phyloP scores from a whole-genome alignment of 2,113 vertebrate species.

The Chelonoidis abingdonii region DNA sequence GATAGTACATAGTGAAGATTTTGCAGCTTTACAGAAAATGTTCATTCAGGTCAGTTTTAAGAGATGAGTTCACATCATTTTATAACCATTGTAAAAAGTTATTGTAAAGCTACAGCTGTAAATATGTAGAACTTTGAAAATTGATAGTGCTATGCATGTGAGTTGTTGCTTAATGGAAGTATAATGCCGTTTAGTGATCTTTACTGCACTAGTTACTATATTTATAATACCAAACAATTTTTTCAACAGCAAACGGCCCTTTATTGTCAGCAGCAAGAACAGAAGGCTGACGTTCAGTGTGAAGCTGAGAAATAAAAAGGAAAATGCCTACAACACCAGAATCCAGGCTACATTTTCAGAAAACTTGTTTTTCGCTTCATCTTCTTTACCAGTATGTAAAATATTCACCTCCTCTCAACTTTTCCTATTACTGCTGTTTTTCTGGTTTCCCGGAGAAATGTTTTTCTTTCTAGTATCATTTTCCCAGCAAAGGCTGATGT shows the following conservation, averaged over 20 bases:
- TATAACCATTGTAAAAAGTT: background rate
- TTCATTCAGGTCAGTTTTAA: background rate
- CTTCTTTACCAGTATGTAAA: slow-evolving; percentile 79
- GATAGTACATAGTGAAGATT: background rate
- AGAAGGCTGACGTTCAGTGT: slow-evolving; percentile 84
- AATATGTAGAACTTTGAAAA: background rate
- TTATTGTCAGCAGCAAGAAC: slow-evolving; percentile 85
- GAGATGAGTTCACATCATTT: background rate
- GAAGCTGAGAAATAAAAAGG: slow-evolving; percentile 84
- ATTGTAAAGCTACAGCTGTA: background rate
- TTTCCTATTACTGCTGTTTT: background rate
- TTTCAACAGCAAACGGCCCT: slow-evolving; percentile 81
- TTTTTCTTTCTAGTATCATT: background rate
- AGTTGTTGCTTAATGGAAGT: slow-evolving; percentile 23
- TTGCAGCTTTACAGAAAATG: background rate
- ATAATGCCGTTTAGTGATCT: slow-evolving; percentile 1
- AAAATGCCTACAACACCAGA: slow-evolving; percentile 91
- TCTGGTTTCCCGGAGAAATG: background rate
- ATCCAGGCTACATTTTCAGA: slow-evolving; percentile 83
- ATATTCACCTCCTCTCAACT: background rate
- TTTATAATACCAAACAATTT: slow-evolving; percentile 54
- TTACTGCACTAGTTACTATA: slow-evolving; percentile 17
- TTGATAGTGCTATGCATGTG: slow-evolving; percentile 39
- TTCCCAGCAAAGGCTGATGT: background rate
- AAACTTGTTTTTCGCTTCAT: slow-evolving; percentile 91